Evolutionary conservation across 2,888 invertebrate species (phyloP).

Genomic region (Drosophila nigritarsus): DNA sequence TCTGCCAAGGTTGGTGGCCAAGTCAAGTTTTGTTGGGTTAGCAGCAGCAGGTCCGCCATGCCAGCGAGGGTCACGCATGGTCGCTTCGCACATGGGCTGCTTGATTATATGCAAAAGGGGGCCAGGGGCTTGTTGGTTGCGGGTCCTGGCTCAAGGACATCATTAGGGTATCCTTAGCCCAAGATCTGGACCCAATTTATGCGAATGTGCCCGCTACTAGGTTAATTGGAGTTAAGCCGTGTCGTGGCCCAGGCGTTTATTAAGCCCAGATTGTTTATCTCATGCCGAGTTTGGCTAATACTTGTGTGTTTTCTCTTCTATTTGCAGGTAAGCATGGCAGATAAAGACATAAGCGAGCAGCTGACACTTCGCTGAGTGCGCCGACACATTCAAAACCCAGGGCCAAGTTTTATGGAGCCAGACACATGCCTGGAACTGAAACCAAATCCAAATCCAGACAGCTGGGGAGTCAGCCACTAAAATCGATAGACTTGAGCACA

Average conservation of each 20-base stretch:
- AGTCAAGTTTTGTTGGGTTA: slow-evolving; percentile 73
- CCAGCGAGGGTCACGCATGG: slow-evolving; percentile 56
- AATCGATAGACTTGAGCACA: slow-evolving; percentile 59
- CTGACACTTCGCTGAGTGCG: slow-evolving; percentile 3
- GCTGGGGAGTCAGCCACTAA: slow-evolving; percentile 30
- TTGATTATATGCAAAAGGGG: slow-evolving; percentile 73
- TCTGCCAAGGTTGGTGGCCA: slow-evolving; percentile 51
- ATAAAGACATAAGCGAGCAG: neutral
- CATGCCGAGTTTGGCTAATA: slow-evolving; percentile 13
- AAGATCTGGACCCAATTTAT: slow-evolving; percentile 60
- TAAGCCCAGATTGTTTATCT: slow-evolving; percentile 13
- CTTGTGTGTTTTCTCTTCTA: slow-evolving; percentile 3
- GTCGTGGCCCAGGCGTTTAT: slow-evolving; percentile 18
- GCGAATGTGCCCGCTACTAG: slow-evolving; percentile 11
- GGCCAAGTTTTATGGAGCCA: slow-evolving; percentile 20
- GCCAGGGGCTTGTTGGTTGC: slow-evolving; percentile 5
- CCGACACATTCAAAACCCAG: slow-evolving; percentile 7
- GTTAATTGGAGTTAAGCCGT: slow-evolving; percentile 44
- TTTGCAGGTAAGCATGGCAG: slow-evolving; percentile 45
- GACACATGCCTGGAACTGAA: slow-evolving; percentile 42
- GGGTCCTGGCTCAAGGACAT: slow-evolving; percentile 42
- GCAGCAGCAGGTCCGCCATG: slow-evolving; percentile 45
- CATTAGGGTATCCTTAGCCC: slow-evolving; percentile 63
- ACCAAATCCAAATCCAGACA: slow-evolving; percentile 32
- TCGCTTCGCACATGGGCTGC: slow-evolving; percentile 52